These are phyloP conservation scores for Paracentrotus lividus DNA, from an alignment of 53 echinoderm and acorn worm species.

Conservation along the genomic window DNA sequence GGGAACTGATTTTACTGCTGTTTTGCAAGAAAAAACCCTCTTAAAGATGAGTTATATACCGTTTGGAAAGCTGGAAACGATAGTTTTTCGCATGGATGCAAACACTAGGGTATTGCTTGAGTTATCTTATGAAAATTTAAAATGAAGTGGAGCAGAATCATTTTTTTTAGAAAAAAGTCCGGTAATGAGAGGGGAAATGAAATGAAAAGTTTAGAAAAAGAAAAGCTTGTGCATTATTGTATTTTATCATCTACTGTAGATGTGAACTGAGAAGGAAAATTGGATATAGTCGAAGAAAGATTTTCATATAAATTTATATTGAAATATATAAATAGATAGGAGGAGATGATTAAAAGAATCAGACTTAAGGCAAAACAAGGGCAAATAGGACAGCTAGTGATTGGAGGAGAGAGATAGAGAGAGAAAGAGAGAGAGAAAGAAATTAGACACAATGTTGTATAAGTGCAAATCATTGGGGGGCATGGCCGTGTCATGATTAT, in stretches of 20 bases:
- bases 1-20: too few relatives aligned
- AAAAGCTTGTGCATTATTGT: too few relatives aligned
- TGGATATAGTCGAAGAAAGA: not conserved
- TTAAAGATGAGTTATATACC: too few relatives aligned
- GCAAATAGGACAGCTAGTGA: not conserved
- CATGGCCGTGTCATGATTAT: too few relatives aligned
- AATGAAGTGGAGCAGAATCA: too few relatives aligned
- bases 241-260: not conserved
- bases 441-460: not conserved
- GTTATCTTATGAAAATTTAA: too few relatives aligned
- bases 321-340: not conserved
- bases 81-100: too few relatives aligned
- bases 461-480: too few relatives aligned
- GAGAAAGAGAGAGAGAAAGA: not conserved
- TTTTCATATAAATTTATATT: not conserved
- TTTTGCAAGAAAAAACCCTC: too few relatives aligned
- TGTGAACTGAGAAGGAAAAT: not conserved
- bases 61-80: too few relatives aligned
- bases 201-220: not conserved
- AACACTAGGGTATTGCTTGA: too few relatives aligned
- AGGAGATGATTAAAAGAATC: not conserved
- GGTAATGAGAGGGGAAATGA: not conserved
- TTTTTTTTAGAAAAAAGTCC: too few relatives aligned
- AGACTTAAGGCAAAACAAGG: not conserved
- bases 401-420: not conserved